Evolutionary conservation across 1,140 invertebrate genomes (phyloP), one percentile per base, ranked within the genome.

Genomic region (Pachyrhynchus sulphureomaculatus): DNA sequence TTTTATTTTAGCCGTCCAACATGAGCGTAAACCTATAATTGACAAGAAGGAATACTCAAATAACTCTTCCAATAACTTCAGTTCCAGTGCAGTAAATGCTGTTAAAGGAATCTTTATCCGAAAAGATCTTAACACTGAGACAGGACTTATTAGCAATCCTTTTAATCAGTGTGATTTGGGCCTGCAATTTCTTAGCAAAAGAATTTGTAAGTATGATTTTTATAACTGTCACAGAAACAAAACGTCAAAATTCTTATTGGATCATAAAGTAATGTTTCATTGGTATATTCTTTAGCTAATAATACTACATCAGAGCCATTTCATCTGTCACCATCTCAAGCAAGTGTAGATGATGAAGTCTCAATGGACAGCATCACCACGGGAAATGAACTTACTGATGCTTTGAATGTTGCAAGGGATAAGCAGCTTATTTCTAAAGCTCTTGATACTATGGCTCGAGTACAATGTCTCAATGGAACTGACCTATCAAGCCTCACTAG

Each of bases 11-110:
- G 90, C 91, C 80, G 91, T 93, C 64, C 91, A 93, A 81, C 91
- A 93, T 74, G 92, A 94, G 75, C 80, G 92, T 41, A 93, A 93
- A 78, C 92, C 92, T 17, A 89, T 92, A 59, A 80, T 91, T 59
- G 89, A 88, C 68, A 87, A 86, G 72, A 83, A 81, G 68, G 85
- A 86, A 54, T 77, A 71, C 55, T 49, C 62, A 47, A 71, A 67
- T 64, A 72, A 72, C 41, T 64, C 71, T 42, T 54, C 34, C 21
- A 67, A 48, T 55, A 71, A 66, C 41, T 74, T 65, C 47, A 68
- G 62, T 51, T 26, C 66, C 20, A 65, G 58, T 36, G 36, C 41
- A 62, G 20, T 68, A 47, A 69, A 68, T 56, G 51, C 60, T 20
- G 62, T 70, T 13, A 74, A 72, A 53, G 77, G 77, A 65, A 77